Evolutionary conservation across 2,888 invertebrate species (phyloP), one percentile per base, ranked within the genome.

Genomic region (Saturnia pavonia): DNA sequence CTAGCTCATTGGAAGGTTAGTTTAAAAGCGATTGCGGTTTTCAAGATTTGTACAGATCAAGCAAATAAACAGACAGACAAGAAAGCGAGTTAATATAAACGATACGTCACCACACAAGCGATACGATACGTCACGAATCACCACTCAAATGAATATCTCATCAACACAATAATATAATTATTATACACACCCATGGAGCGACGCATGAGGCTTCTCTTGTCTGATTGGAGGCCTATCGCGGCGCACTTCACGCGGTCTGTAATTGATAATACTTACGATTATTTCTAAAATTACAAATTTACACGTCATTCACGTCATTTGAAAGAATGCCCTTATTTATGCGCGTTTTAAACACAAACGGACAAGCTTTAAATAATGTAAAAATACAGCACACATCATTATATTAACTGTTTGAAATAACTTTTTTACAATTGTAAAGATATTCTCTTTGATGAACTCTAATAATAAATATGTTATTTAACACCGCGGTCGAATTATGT

Each of bases 161-260:
- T 7, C 14, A 43, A 48, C 19, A 19, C 14, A 48, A 22, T 4
- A 22, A 54, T 60, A 14, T 14, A n/a, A n/a, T n/a, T n/a, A 57
- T 57, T 19, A 25, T 57, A 16, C 14, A 34, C 63, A 82, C 80
- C 79, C 78, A 16, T 76, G 76, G 8, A 73, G 77, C 19, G 71
- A 11, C 25, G 74, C 67, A 48, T 77, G 72, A 3, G 79, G 72
- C 74, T 88, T 88, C 4, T 88, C 90, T 1, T 79, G 73, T 70
- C 89, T 83, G 69, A 73, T 77, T 51, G 84, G 79, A 70, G 84
- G 83, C 71, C 89, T 85, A 72, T 91, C 91, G 14, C 89, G 86
- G 40, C 88, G 89, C 70, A 77, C 79, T 7, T 92, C 92, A 2
- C 91, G 87, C 71, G 82, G 75, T 78, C 92, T 92, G 89, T 70